phyloP scores from a whole-genome alignment of 2,113 vertebrate species.

The Lipotes vexillifer region DNA sequence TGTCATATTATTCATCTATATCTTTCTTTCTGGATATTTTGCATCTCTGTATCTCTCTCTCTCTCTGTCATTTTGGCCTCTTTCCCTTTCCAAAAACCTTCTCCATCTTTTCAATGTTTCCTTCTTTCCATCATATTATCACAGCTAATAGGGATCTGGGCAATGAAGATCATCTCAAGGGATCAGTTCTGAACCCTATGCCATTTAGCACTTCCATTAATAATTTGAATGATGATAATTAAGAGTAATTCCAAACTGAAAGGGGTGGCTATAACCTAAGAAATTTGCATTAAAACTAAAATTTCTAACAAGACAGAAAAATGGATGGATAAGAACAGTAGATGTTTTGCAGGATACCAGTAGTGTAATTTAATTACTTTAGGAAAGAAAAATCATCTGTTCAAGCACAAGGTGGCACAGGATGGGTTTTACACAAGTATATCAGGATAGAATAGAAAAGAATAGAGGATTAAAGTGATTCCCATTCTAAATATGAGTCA shows the following conservation, averaged over 20 bases:
- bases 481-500: background rate
- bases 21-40: background rate
- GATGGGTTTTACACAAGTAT: background rate
- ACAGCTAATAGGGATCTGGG: background rate
- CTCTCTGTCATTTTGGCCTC: background rate
- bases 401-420: background rate
- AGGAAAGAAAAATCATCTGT: background rate
- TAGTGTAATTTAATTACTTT: background rate
- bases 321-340: slow-evolving; percentile 10
- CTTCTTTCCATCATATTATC: background rate
- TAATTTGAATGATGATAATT: background rate
- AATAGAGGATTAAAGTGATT: background rate
- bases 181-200: background rate
- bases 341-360: background rate
- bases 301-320: background rate
- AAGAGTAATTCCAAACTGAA: background rate
- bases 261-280: background rate
- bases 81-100: background rate
- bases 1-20: background rate
- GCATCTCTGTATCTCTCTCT: background rate
- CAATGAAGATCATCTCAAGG: background rate
- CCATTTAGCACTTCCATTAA: background rate
- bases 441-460: background rate
- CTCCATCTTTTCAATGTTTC: background rate
- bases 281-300: slow-evolving; percentile 15